Base-by-base conservation (phyloP, 2,888 invertebrate species). In the Melieria picta region DNA sequence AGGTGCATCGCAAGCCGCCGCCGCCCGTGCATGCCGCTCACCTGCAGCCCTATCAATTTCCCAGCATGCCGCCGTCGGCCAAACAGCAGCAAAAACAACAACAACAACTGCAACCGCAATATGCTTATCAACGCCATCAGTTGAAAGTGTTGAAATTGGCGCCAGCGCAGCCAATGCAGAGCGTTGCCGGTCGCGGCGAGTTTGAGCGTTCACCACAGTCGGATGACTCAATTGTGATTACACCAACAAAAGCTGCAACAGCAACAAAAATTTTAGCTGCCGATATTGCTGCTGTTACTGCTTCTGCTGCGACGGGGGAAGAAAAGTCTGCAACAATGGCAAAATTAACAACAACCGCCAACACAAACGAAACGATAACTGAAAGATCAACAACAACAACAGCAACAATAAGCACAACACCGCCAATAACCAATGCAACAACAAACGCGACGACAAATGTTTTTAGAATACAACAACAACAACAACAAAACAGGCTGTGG, bases 401-500 rank as follows among this genome's bases (percentile, higher is more conserved):
- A 57, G 3, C 56, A 30, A 7, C 65, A 52, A 48, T 55, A 13
- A 46, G 47, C 48, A 50, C 67, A 69, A 58, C 69, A 72, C 58
- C 72, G 70, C 45, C 73, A 69, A 64, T 64, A 71, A 46, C 75
- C 55, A 73, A 77, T 76, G 76, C 82, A 80, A 68, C 63, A 57
- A 72, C 63, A 61, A 66, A 10, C 11, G 56, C 68, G 68, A 65
- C 71, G 66, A 65, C 76, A 64, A 69, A 74, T 56, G 48, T 43
- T 64, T 66, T 65, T 55, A 70, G 57, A 58, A 52, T 65, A 70
- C 72, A 75, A 69, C 71, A 75, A 74, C 73, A 75, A 74, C 73
- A 72, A 75, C 78, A 81, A 79, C 79, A 79, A 80, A 83, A 84
- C 75, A 82, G 84, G 83, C 84, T 85, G 84, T 84, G 84, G 84